Conservation (phyloP, 2,888 invertebrate genomes). For the Chelonus formosanus region DNA sequence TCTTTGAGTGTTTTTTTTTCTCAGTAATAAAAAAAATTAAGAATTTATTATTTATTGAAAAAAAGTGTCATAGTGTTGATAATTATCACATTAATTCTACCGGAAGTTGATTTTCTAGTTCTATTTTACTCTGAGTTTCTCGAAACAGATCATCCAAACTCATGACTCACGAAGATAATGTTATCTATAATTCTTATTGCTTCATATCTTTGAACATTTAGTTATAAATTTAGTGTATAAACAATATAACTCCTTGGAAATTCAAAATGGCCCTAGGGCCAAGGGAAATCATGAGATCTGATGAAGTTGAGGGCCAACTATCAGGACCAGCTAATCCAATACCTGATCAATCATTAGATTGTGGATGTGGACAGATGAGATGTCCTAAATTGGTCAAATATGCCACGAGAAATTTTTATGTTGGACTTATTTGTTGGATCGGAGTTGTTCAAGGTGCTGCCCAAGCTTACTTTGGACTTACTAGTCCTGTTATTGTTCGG, state of each 20-base stretch:
- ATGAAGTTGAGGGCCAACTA: slow-evolving; percentile 53
- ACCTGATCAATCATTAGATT: slow-evolving; percentile 57
- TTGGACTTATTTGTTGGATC: slow-evolving; percentile 54
- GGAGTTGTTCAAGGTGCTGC: slow-evolving; percentile 57
- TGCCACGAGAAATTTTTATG: slow-evolving; percentile 56
- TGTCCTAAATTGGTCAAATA: slow-evolving; percentile 58
- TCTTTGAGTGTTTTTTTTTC: no score
- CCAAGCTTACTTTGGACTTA: slow-evolving; percentile 52
- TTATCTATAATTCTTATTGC: slow-evolving; percentile 4
- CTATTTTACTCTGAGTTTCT: neutral
- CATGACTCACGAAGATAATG: slow-evolving; percentile 7
- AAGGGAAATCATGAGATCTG: slow-evolving; percentile 56
- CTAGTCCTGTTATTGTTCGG: slow-evolving; percentile 56
- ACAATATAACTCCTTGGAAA: neutral
- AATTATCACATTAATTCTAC: no score
- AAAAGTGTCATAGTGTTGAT: no score
- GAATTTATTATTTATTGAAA: no score
- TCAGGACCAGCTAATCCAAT: slow-evolving; percentile 60
- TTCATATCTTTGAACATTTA: neutral
- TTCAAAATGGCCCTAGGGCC: slow-evolving; percentile 54
- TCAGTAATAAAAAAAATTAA: no score
- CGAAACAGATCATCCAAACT: neutral
- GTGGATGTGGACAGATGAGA: slow-evolving; percentile 57
- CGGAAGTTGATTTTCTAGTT: no score
- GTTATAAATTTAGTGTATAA: neutral